Evolutionary conservation across 2,888 invertebrate species (phyloP), one percentile per base, ranked within the genome.

Genomic region (Polyommatus icarus): DNA sequence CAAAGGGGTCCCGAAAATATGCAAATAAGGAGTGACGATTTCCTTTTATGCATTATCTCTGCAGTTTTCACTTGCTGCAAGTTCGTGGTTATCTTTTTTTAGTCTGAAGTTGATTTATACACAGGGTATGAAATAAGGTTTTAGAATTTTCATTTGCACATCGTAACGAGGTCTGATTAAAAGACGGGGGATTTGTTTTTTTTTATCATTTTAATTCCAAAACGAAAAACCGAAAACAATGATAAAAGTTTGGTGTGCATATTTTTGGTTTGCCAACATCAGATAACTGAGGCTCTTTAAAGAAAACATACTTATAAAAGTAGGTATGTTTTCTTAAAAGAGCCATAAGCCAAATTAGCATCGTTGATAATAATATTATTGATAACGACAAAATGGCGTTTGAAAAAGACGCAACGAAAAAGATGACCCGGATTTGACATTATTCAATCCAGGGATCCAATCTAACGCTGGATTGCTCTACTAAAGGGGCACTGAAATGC

Each of bases 1-100:
- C 90, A 88, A 90, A 92, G 90, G 87, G 88, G 86, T 80, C 85
- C 90, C 91, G 84, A 92, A 92, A 91, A 90, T 88, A 86, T 85
- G 87, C 87, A 87, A 89, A 90, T 88, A 87, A 86, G 84, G 82
- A 85, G 83, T 83, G 82, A 91, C 91, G 89, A 89, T 89, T 92
- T 92, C 92, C 91, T 88, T 84, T 86, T 80, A 86, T 73, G 57
- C 77, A 77, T 77, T 77, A 77, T 77, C 77, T 73, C 32, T 46
- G 73, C 77, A 77, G 73, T 29, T 40, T 77, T 72, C 77, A 73
- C 73, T 73, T 73, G 59, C 73, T 75, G 77, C 67, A 76, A 67
- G 46, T 77, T 36, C n/a, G 57, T 59, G 77, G 77, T 75, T 75
- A 61, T 61, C 46, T 71, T 61, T 59, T 18, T 77, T 36, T 54